These are phyloP conservation scores for Caenorhabditis becei DNA, from an alignment of 2,888 invertebrate genomes.

Conservation along the genomic window DNA sequence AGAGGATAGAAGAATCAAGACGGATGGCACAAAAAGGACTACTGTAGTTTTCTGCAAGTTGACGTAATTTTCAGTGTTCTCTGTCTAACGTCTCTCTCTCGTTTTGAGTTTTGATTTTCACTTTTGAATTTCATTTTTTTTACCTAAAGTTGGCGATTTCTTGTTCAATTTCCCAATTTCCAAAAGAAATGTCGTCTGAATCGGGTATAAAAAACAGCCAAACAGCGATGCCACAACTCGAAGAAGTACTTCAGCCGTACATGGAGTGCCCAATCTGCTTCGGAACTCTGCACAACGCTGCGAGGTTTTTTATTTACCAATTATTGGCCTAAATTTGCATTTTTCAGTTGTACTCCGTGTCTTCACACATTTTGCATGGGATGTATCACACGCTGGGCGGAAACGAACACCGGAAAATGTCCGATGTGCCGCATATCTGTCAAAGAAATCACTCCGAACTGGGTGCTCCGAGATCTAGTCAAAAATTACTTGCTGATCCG, in stretches of 20 bases:
- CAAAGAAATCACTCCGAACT: conserved; percentile 24
- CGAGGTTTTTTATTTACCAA: conserved; percentile 25
- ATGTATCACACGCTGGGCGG: conserved; percentile 13
- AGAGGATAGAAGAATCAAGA: too few relatives aligned
- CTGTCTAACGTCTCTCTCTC: too few relatives aligned
- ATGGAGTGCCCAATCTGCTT: conserved; percentile 29
- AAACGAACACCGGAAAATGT: conserved; percentile 16
- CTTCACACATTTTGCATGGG: conserved; percentile 43
- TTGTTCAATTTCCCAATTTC: too few relatives aligned
- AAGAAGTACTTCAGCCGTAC: conserved; percentile 4
- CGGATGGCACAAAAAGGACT: too few relatives aligned
- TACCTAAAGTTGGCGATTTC: too few relatives aligned
- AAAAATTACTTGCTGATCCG: conserved; percentile 12
- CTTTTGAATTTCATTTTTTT: too few relatives aligned
- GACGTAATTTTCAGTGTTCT: too few relatives aligned
- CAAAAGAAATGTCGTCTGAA: too few relatives aligned
- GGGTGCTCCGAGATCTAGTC: conserved; percentile 20
- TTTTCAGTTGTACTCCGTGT: conserved; percentile 38
- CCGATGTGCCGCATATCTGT: conserved; percentile 28
- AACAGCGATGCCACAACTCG: not conserved
- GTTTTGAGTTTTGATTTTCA: too few relatives aligned
- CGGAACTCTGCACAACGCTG: conserved; percentile 15
- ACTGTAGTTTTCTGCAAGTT: too few relatives aligned
- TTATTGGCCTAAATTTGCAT: too few relatives aligned
- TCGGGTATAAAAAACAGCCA: not conserved